A percentile compares a stretch with the other conserved stretches of the same genome.
Conservation (phyloP, 1,140 invertebrate species). For the Drosophila sechellia region DNA sequence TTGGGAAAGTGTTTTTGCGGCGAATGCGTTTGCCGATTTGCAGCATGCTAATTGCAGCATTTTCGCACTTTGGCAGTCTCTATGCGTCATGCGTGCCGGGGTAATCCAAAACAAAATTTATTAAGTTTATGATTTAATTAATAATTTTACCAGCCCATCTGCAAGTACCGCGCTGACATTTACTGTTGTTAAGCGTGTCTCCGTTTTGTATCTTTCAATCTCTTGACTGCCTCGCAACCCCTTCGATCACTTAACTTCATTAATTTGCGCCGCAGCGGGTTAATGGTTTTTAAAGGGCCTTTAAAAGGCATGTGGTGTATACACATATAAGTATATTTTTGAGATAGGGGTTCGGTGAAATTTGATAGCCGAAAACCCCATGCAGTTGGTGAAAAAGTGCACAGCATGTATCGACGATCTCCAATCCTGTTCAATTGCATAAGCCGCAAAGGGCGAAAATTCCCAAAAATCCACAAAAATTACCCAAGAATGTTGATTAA, state of each 20-base stretch:
- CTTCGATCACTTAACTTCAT: constrained; percentile 57
- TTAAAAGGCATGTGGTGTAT: constrained; percentile 63
- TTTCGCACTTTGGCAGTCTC: constrained; percentile 49
- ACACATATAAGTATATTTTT: neutral
- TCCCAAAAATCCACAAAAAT: constrained; percentile 43
- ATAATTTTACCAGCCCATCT: constrained; percentile 56
- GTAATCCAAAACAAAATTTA: constrained; percentile 54
- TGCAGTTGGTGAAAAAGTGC: constrained; percentile 70
- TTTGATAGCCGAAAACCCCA: constrained; percentile 59
- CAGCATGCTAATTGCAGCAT: constrained; percentile 60
- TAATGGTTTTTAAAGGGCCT: constrained; percentile 75
- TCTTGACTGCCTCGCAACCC: constrained; percentile 19
- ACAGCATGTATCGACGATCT: constrained; percentile 56
- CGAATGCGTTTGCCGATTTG: constrained; percentile 38
- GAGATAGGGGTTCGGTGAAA: constrained; percentile 34
- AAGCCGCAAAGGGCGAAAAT: constrained; percentile 53
- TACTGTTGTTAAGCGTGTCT: constrained; percentile 58
- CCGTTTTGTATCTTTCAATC: constrained; percentile 68
- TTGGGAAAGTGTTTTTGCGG: constrained; percentile 78
- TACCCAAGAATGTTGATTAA: constrained; percentile 55
- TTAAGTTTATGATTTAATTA: constrained; percentile 77
- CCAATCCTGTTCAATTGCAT: constrained; percentile 56
- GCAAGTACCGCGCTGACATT: constrained; percentile 37
- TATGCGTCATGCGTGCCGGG: constrained; percentile 60
- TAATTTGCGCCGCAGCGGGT: constrained; percentile 51